These are phyloP conservation scores for Rhagoletis pomonella DNA, from an alignment of 1,140 invertebrate genomes.

Conservation along the genomic window DNA sequence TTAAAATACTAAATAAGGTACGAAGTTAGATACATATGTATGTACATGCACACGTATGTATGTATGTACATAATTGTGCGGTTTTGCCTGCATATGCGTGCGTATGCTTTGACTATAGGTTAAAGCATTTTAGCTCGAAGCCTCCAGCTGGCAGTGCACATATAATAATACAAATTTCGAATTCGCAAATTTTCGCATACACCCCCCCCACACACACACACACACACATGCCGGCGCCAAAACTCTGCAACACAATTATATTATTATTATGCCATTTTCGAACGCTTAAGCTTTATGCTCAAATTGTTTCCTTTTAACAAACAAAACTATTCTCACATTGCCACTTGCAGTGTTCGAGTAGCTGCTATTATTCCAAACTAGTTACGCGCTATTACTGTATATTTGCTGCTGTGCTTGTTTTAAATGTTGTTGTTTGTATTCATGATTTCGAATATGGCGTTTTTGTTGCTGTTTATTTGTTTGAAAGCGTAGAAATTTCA, in stretches of 20 bases:
- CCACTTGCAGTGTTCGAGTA: background rate
- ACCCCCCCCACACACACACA: background rate
- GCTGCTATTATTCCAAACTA: background rate
- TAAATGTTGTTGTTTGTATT: background rate
- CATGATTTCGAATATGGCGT: background rate
- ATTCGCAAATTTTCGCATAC: background rate
- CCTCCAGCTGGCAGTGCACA: slow-evolving; percentile 8
- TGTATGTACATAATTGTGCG: background rate
- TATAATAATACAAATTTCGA: background rate
- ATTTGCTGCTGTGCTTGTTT: slow-evolving; percentile 11
- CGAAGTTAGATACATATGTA: background rate
- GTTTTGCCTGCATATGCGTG: background rate
- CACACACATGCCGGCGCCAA: background rate
- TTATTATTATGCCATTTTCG: background rate
- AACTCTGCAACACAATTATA: background rate
- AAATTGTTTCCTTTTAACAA: slow-evolving; percentile 24
- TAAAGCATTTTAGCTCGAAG: background rate
- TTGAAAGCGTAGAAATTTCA: no score
- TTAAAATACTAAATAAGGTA: background rate
- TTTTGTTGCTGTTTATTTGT: no score
- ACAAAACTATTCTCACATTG: background rate
- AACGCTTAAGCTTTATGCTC: slow-evolving; percentile 7
- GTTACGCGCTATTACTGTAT: background rate
- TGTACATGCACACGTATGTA: background rate
- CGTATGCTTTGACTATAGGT: no score